Conservation (phyloP, 2,888 invertebrate genomes). For the Oligia strigilis region DNA sequence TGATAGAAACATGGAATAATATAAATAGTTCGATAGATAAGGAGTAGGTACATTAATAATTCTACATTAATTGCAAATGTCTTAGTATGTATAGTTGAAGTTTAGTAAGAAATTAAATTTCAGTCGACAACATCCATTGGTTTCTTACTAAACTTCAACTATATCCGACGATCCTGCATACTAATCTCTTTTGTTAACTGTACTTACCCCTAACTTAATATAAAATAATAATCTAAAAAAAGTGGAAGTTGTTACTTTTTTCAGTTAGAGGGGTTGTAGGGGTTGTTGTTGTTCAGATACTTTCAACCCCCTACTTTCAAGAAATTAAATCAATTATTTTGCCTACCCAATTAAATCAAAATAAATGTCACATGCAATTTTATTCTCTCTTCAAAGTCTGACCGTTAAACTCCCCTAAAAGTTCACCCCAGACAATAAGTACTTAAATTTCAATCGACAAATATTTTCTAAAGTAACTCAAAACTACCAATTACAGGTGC, state of each 20-base stretch:
- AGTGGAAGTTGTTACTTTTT: background rate
- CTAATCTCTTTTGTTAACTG: too few relatives aligned
- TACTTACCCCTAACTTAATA: too few relatives aligned
- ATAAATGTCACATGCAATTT: background rate
- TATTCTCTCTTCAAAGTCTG: background rate
- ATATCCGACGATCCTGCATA: too few relatives aligned
- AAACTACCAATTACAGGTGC: slow-evolving; percentile 65
- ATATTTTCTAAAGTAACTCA: slow-evolving; percentile 54
- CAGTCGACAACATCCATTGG: too few relatives aligned
- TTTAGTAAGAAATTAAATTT: too few relatives aligned
- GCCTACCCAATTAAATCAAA: background rate
- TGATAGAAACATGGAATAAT: background rate
- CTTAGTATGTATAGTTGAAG: too few relatives aligned
- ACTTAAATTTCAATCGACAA: slow-evolving; percentile 57
- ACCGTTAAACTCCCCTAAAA: slow-evolving; percentile 42
- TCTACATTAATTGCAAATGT: background rate
- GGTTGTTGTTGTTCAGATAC: too few relatives aligned
- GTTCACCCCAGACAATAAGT: slow-evolving; percentile 41
- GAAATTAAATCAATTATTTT: background rate
- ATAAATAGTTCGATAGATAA: background rate
- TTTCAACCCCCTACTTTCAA: background rate
- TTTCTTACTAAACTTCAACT: too few relatives aligned
- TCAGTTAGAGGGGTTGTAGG: background rate
- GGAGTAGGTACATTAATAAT: background rate
- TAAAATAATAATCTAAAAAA: background rate